Base-by-base conservation (phyloP, 2,113 vertebrate genomes). In the Scytalopus superciliaris region DNA sequence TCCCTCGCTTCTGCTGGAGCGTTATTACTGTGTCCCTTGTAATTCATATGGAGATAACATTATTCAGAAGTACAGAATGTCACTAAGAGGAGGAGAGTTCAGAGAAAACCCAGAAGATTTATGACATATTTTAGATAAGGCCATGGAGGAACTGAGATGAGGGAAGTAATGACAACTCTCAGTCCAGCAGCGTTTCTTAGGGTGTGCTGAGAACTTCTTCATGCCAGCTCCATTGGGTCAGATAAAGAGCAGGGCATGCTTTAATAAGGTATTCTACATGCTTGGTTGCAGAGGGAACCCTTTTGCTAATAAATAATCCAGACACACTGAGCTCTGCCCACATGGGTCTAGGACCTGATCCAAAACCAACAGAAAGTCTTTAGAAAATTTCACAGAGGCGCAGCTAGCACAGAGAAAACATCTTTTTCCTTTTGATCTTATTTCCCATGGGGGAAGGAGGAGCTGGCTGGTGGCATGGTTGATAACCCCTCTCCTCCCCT, bases 111-210 rank as follows among this genome's bases (percentile, higher is more conserved):
- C 73, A 49, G 81, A 90, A 93, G 92, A 96, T 96, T 97, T 96
- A 96, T 97, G 94, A 84, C 95, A 91, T 70, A 62, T 79, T 94
- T 97, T 92, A 96, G 94, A 92, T 94, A 95, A 95, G 55, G 86
- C 89, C 59, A 27, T 53, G 45, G 90, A 91, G 74, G 87, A 95
- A 47, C 78, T 30, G 76, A 73, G 79, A 74, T 1, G n/a, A 84
- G 91, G 49, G 67, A 68, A 73, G 50, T 91, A 86, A 85, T 66
- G 84, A 63, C 84, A 90, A 87, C 91, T 86, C 0, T 0, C 52
- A 89, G 70, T 72, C 68, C 66, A 77, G 75, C 1, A 5, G 89
- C 3, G 1, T 87, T 95, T 89, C 56, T 79, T 56, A 72, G 67
- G 22, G 80, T 16, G 52, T 21, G 57, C 86, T 80, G 81, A 95